phyloP scores from a whole-genome alignment of 2,888 invertebrate genomes.

The Pseudeuparius sepicola region DNA sequence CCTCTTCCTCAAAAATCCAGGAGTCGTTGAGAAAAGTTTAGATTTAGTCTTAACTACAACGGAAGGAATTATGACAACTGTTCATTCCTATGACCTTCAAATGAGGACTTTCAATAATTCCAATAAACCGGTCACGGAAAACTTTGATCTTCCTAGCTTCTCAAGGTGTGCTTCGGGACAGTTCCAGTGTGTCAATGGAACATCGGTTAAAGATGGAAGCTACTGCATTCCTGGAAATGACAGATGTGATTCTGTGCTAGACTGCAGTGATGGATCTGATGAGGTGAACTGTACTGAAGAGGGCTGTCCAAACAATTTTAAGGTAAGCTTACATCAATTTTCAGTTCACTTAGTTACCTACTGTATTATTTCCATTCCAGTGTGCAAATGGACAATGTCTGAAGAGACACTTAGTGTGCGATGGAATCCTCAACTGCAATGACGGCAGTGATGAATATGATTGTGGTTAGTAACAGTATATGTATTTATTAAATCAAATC shows the following conservation, averaged over 20 bases:
- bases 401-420: slow-evolving; percentile 49
- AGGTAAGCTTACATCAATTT: slow-evolving; percentile 30
- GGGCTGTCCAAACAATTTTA: slow-evolving; percentile 50
- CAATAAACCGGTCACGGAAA: slow-evolving; percentile 34
- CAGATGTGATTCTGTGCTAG: slow-evolving; percentile 48
- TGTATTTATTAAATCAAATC: no score
- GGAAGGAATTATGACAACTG: neutral
- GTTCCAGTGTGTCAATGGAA: slow-evolving; percentile 50
- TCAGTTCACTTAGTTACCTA: slow-evolving; percentile 1
- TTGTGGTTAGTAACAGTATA: slow-evolving; percentile 41
- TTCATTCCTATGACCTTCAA: neutral
- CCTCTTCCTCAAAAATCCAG: slow-evolving; percentile 16
- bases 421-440: slow-evolving; percentile 50
- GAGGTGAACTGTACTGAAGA: slow-evolving; percentile 46
- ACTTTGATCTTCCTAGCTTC: slow-evolving; percentile 34
- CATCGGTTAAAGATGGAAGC: slow-evolving; percentile 45
- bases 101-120: slow-evolving; percentile 10
- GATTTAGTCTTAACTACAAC: neutral
- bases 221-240: slow-evolving; percentile 44
- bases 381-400: slow-evolving; percentile 50
- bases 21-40: no score
- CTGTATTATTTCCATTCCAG: slow-evolving; percentile 28
- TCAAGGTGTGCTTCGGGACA: slow-evolving; percentile 48
- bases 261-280: slow-evolving; percentile 54
- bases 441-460: slow-evolving; percentile 51